phyloP scores from a whole-genome alignment of 2,888 invertebrate genomes.

The Leptodirus hochenwartii region DNA sequence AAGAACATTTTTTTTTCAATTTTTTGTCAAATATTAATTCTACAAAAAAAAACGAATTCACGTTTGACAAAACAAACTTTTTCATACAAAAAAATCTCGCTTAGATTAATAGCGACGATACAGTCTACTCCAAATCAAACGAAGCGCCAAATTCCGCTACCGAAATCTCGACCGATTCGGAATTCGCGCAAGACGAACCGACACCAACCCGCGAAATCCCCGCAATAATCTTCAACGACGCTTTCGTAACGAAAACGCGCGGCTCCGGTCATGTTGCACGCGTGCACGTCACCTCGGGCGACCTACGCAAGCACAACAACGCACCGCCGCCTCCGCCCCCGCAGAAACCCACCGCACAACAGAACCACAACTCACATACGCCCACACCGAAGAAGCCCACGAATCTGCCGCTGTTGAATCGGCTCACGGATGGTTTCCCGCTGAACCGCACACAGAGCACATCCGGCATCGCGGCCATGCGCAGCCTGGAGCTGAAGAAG shows the following conservation, averaged over 20 bases:
- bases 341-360: conserved; percentile 25
- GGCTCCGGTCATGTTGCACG: conserved; percentile 31
- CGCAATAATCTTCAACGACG: conserved; percentile 54
- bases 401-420: conserved; percentile 8
- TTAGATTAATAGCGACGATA: conserved; percentile 44
- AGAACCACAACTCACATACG: conserved; percentile 17
- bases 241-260: conserved; percentile 34
- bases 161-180: conserved; percentile 84
- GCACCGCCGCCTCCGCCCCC: conserved; percentile 8
- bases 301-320: conserved; percentile 25
- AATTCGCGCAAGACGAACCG: conserved; percentile 68
- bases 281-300: conserved; percentile 38
- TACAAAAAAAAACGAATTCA: no score
- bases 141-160: conserved; percentile 71
- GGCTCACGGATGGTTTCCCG: conserved; percentile 52
- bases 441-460: conserved; percentile 71
- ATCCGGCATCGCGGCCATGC: conserved; percentile 73
- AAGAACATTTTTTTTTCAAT: no score
- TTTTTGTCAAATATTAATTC: no score
- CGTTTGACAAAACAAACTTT: no score
- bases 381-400: conserved; percentile 18
- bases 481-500: conserved; percentile 72
- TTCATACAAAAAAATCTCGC: conserved; percentile 4
- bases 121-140: conserved; percentile 42
- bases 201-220: conserved; percentile 56